Percentiles rank a stretch among this genome's conserved stretches.
phyloP scores from a whole-genome alignment of 2,113 vertebrate species.

The Grus americana region DNA sequence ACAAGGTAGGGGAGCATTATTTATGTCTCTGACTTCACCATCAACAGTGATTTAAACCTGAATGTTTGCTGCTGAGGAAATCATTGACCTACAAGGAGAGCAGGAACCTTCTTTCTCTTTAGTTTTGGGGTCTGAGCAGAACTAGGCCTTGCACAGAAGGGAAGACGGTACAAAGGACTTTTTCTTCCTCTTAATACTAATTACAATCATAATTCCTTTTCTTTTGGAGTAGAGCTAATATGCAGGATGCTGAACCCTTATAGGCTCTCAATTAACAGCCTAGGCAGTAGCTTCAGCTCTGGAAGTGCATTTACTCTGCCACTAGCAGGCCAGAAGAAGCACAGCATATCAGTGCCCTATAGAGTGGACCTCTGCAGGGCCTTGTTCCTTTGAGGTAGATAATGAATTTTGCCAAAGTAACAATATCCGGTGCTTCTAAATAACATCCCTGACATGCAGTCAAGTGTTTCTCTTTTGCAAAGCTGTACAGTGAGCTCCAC shows the following conservation, averaged over 20 bases:
- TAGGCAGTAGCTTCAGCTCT: background rate
- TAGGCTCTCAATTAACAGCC: background rate
- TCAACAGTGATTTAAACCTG: background rate
- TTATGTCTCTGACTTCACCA: background rate
- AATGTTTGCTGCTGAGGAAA: background rate
- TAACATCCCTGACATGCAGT: background rate
- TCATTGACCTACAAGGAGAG: background rate
- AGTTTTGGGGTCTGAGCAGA: background rate
- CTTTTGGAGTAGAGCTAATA: background rate
- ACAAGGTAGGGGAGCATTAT: background rate
- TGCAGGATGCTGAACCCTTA: background rate
- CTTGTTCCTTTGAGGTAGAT: background rate
- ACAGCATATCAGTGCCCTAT: background rate
- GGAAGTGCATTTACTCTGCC: background rate
- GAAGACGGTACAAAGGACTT: background rate
- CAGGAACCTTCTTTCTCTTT: background rate
- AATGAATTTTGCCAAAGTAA: background rate
- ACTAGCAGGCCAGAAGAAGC: background rate
- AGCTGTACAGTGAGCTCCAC: background rate
- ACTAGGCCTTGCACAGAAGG: background rate
- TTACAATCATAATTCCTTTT: background rate
- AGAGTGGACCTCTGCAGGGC: background rate
- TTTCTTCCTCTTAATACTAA: background rate
- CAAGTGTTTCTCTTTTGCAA: background rate
- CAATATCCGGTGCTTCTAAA: background rate